Base-by-base conservation (phyloP, 1,140 invertebrate genomes). In the Branchinecta lindahli region DNA sequence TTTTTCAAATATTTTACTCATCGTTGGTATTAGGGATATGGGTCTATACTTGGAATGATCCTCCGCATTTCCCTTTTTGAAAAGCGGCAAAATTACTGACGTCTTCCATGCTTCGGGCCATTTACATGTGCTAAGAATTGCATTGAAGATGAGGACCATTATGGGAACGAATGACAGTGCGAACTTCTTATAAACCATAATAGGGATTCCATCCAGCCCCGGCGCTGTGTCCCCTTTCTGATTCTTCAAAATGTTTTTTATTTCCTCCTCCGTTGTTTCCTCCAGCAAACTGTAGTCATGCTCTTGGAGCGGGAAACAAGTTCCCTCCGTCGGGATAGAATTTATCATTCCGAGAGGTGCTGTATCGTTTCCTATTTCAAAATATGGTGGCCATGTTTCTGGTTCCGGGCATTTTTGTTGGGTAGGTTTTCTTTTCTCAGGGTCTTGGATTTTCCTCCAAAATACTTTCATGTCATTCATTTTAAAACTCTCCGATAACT, bases 31-130 rank as follows among this genome's bases (percentile, higher is more conserved):
- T 61, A 61, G 52, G 52, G 52, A 61, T 61, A 61, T 61, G 52
- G 52, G 52, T 61, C 52, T 61, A 20, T 61, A 61, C 2, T 61
- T 61, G 2, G 52, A 15, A 6, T 61, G 52, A 3, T 61, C 52
- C 52, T 61, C 52, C 52, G 52, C 52, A 61, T 61, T 61, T 61
- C 52, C 52, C 52, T 61, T 61, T 61, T 61, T 61, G 52, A 61
- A 61, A 61, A 61, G 52, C 52, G 52, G 52, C 52, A 61, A 61
- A 61, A 61, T 61, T 61, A 61, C 52, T 20, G 52, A 61, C 52
- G 52, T 61, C 52, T 61, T 20, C 52, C 52, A 61, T 61, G 52
- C 52, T 61, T 61, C 52, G 52, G 52, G 52, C 52, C 18, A 61
- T 61, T 61, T 61, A 61, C 52, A 61, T 61, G 52, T 61, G 52